Conservation (phyloP, 2,113 vertebrate genomes). For the Clarias batrachus region DNA sequence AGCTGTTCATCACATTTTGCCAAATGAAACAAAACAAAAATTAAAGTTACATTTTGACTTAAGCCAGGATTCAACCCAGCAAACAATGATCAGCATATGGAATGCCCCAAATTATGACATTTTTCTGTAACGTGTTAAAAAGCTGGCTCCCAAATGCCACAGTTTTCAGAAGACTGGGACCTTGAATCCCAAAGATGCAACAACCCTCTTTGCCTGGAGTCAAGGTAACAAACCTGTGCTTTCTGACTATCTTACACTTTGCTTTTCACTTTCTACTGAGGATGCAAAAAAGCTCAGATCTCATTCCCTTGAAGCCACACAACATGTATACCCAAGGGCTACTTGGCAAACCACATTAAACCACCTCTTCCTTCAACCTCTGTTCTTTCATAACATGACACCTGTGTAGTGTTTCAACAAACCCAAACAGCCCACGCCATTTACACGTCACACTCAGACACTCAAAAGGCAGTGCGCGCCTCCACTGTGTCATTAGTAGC, state of each 20-base stretch:
- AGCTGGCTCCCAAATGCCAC: neutral
- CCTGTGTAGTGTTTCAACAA: slow-evolving; percentile 38
- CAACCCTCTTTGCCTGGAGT: neutral
- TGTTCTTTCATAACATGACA: slow-evolving; percentile 28
- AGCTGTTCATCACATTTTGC: neutral
- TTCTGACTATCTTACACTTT: neutral
- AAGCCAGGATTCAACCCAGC: neutral
- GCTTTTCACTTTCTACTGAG: neutral
- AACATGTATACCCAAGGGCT: slow-evolving; percentile 1
- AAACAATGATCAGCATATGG: neutral
- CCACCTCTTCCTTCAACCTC: slow-evolving; percentile 4
- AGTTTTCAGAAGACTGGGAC: neutral
- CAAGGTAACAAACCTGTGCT: neutral
- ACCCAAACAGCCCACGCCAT: slow-evolving; percentile 37
- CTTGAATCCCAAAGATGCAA: neutral
- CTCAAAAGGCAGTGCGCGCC: neutral
- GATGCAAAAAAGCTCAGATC: neutral
- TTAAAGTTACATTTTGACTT: neutral
- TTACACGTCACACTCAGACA: slow-evolving; percentile 14
- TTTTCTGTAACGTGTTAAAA: neutral
- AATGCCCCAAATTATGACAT: neutral
- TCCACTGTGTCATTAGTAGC: slow-evolving; percentile 21
- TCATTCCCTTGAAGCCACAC: neutral
- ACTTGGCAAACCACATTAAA: slow-evolving; percentile 9
- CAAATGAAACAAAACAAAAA: neutral